phyloP scores from a whole-genome alignment of 2,797 vertebrate species.

The Sebastes minor region DNA sequence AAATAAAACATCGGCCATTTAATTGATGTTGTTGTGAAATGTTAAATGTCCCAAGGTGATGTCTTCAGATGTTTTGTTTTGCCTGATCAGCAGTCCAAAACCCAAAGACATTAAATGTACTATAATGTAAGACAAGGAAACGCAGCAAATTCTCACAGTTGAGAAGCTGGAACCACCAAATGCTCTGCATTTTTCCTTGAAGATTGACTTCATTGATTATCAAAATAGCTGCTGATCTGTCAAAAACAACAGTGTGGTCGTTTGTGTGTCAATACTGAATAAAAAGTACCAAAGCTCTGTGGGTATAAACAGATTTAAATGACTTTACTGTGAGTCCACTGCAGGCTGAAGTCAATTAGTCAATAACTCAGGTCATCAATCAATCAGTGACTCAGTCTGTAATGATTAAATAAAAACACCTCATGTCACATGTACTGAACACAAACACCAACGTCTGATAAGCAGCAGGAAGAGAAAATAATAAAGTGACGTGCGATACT shows the following conservation, averaged over 20 bases:
- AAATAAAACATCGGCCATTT: not conserved
- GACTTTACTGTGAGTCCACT: not conserved
- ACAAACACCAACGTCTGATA: not conserved
- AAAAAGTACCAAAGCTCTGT: not conserved
- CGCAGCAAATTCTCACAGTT: no score
- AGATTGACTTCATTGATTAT: not conserved
- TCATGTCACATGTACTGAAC: not conserved
- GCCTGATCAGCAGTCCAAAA: not conserved
- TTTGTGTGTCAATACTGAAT: not conserved
- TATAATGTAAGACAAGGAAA: not conserved
- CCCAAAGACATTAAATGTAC: not conserved
- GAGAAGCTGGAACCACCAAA: no score
- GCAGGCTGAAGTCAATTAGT: not conserved
- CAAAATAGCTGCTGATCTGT: not conserved
- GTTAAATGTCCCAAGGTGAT: not conserved
- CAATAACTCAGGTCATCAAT: not conserved
- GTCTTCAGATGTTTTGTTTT: not conserved
- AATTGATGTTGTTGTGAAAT: not conserved
- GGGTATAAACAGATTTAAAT: not conserved
- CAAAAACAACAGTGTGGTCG: not conserved
- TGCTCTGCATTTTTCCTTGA: no score
- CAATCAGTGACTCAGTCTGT: not conserved
- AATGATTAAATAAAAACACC: not conserved
- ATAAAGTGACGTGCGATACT: not conserved
- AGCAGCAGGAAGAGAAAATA: not conserved